Evolutionary conservation across 2,888 invertebrate species (phyloP), one percentile per base, ranked within the genome.

Genomic region (Perizoma affinitatum): DNA sequence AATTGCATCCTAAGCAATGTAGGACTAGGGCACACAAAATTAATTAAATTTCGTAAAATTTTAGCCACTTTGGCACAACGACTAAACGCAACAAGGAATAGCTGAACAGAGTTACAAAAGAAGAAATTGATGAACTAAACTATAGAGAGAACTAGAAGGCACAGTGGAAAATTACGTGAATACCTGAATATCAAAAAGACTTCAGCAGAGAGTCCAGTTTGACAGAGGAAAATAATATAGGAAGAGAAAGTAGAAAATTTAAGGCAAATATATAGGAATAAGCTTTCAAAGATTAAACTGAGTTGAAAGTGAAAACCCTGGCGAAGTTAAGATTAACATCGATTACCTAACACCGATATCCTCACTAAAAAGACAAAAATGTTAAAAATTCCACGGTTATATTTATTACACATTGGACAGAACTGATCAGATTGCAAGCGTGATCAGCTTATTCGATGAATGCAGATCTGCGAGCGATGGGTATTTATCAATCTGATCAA

Each of bases 61-160:
- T 75, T 75, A 75, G 75, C 75, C 74, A 70, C 71, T 71, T 73
- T 70, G 68, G 71, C 70, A 67, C 63, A 61, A 49, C n/a, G 60
- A 62, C 46, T 58, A 66, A 66, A 65, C 43, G 44, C 41, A 54
- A 69, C 49, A 55, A 54, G 54, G 33, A 45, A 52, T 59, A 57
- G 52, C 57, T 34, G 54, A 66, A 48, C 35, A 48, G 49, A 47
- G 45, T 43, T 8, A 66, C 56, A 56, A 54, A 72, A 61, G 61
- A 68, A 67, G 58, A 62, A 69, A 69, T 68, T 58, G 57, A 68
- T 66, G 71, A 72, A 71, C 54, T 72, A 79, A 83, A 78, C 75
- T 86, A 88, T 85, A 82, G 71, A 80, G 82, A 84, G 84, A 86
- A 84, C 84, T 89, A 90, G 90, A 91, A 90, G 91, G 90, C 90